Evolutionary conservation across 92 coral and sea anemone genomes (phyloP), one percentile per base, ranked within the genome.

Genomic region (Umimayanthus chanpuru): DNA sequence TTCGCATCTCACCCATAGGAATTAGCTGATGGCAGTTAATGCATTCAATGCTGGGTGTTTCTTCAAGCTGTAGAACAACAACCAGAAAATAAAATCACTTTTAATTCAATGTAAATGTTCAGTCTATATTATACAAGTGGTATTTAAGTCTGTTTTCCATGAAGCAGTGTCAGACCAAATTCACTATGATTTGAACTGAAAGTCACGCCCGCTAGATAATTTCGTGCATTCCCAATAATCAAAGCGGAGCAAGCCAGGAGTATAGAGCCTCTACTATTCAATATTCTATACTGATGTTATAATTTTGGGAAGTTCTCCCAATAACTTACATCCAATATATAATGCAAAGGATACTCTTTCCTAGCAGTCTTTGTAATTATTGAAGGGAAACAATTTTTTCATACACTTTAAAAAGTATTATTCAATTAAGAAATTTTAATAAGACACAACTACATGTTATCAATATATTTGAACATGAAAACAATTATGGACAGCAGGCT

Each of bases 191-290:
- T 39, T 39, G 6, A 39, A 47, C 81, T 76, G 50, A 76, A 76
- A 43, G 56, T 47, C 21, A 47, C 82, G 39, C n/a, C n/a, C 9
- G 67, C 61, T 55, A 38, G 14, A 40, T 78, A 78, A 78, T 40
- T 78, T 78, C 39, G 28, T 78, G 64, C 9, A n/a, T n/a, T n/a
- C 76, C 5, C 15, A 40, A 78, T 78, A 78, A 78, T 78, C 39
- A 47, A 78, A 55, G n/a, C n/a, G n/a, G 58, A 23, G 82, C 14
- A 78, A 47, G 67, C 30, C 82, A 40, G 81, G 75, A 26, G 75
- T 70, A 70, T 70, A 32, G 30, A 70, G 32, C 75, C 20, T 18
- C 15, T 72, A 72, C 77, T 72, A 72, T 30, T 72, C 41, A 72
- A 72, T 28, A 72, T 72, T 72, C 77, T 2, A 72, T 72, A 28